Base-by-base conservation (phyloP, 2,797 vertebrate species). In the Chelidonichthys spinosus region DNA sequence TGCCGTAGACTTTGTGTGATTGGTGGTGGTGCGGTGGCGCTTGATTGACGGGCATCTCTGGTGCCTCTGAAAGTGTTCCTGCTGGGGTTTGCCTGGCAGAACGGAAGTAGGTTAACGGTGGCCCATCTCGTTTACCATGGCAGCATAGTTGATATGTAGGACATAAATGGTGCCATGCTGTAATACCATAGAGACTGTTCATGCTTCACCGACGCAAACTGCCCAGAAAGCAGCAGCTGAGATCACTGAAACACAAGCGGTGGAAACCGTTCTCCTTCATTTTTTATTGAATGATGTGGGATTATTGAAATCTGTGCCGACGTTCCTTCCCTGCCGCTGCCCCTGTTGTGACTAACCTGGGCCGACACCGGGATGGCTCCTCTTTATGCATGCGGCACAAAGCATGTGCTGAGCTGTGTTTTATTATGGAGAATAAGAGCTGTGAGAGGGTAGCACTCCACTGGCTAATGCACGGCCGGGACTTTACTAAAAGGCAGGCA, bases 401-500 rank as follows among this genome's bases (percentile, higher is more conserved):
- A 60, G 81, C 25, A 89, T 83, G 79, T 92, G 89, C 90, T 90
- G 90, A 92, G 89, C 87, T 88, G 84, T 78, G 87, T 86, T 91
- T 93, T 89, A 92, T 90, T 90, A 92, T 90, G 90, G 84, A 87
- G 87, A 93, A 86, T 90, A 89, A 85, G 81, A 80, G 81, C 89
- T 67, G 78, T 37, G 13, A 82, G 75, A 61, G 82, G 81, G 80
- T 78, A 71, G 76, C 79, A 84, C 83, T 88, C 79, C 65, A 76
- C 74, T 71, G 72, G 86, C 84, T 87, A 88, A 84, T 82, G 73
- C 79, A 74, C 63, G 44, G 78, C 73, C 68, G 77, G 74, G 82
- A 86, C 80, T 81, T 74, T 59, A 86, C 78, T 87, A 82, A 90
- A 87, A 90, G 77, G 72, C 66, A 70, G 83, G 11, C 83, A 69